A percentile compares a stretch with the other conserved stretches of the same genome.
Evolutionary conservation across 2,888 invertebrate species (phyloP).

Genomic region (Syrphus vitripennis): DNA sequence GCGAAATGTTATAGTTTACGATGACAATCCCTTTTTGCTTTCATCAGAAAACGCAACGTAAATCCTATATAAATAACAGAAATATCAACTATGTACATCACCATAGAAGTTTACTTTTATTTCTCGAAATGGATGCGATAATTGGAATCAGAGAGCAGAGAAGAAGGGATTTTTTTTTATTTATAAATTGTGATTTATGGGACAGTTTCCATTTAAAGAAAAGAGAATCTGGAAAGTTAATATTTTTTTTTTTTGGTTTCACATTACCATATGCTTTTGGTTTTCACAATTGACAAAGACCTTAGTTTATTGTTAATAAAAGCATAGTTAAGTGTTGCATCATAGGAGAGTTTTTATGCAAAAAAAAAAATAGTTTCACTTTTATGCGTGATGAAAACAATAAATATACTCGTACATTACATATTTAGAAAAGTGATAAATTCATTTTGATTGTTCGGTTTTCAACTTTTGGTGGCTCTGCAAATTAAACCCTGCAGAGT

Average conservation of each 20-base stretch:
- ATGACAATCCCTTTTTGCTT: slow-evolving; percentile 65
- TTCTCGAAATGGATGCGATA: slow-evolving; percentile 22
- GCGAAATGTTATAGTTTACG: neutral
- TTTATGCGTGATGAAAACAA: neutral
- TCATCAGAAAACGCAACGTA: slow-evolving; percentile 22
- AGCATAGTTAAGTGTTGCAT: neutral
- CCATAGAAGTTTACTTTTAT: slow-evolving; percentile 29
- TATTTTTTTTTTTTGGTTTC: neutral
- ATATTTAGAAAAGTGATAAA: too few species aligned
- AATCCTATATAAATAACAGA: neutral
- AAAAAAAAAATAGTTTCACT: neutral
- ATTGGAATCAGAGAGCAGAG: slow-evolving; percentile 18
- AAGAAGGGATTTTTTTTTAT: neutral
- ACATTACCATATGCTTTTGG: neutral
- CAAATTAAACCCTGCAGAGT: too few species aligned
- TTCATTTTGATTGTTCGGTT: too few species aligned
- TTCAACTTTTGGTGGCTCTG: too few species aligned
- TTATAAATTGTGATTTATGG: slow-evolving; percentile 47
- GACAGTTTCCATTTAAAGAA: slow-evolving; percentile 33
- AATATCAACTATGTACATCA: neutral
- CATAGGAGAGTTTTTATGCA: neutral
- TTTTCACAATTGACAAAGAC: neutral
- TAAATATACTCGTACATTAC: too few species aligned
- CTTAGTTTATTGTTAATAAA: neutral
- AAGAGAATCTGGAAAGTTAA: slow-evolving; percentile 30